Percentiles rank a stretch among this genome's conserved stretches.
phyloP scores from a whole-genome alignment of 2,797 vertebrate genomes.

The Diplodus puntazzo region DNA sequence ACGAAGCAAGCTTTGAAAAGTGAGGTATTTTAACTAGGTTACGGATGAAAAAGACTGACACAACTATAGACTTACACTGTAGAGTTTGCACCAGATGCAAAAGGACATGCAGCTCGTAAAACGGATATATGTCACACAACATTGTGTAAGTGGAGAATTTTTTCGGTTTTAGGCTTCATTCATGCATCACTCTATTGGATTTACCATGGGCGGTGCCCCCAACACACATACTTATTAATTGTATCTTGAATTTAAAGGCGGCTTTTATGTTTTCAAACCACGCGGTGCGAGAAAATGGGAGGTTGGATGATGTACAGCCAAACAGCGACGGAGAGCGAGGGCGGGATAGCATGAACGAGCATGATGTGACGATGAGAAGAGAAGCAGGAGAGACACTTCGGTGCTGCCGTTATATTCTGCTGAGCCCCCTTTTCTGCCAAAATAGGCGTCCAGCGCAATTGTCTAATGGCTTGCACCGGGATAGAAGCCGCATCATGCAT shows the following conservation, averaged over 20 bases:
- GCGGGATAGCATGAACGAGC: neutral
- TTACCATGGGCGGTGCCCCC: neutral
- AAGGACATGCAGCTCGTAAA: too few species aligned
- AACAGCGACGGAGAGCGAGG: neutral
- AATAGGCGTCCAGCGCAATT: constrained; percentile 18
- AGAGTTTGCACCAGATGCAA: too few species aligned
- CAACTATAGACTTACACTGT: too few species aligned
- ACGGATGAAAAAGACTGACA: too few species aligned
- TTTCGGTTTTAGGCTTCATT: too few species aligned
- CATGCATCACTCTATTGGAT: too few species aligned
- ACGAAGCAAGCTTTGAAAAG: too few species aligned
- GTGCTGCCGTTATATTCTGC: constrained; percentile 49
- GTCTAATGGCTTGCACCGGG: constrained; percentile 43
- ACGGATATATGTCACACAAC: too few species aligned
- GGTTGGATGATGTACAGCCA: constrained; percentile 6
- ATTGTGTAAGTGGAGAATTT: too few species aligned
- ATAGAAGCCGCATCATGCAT: constrained; percentile 27
- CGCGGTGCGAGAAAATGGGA: constrained; percentile 4
- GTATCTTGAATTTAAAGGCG: constrained; percentile 32
- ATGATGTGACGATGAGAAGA: constrained; percentile 28
- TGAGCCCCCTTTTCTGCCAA: constrained; percentile 45
- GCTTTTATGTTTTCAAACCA: constrained; percentile 16
- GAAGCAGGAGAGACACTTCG: constrained; percentile 16
- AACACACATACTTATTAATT: constrained; percentile 27
- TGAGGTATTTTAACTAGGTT: too few species aligned